Conservation (phyloP, 1,140 invertebrate species). For the Zaprionus ghesquierei region DNA sequence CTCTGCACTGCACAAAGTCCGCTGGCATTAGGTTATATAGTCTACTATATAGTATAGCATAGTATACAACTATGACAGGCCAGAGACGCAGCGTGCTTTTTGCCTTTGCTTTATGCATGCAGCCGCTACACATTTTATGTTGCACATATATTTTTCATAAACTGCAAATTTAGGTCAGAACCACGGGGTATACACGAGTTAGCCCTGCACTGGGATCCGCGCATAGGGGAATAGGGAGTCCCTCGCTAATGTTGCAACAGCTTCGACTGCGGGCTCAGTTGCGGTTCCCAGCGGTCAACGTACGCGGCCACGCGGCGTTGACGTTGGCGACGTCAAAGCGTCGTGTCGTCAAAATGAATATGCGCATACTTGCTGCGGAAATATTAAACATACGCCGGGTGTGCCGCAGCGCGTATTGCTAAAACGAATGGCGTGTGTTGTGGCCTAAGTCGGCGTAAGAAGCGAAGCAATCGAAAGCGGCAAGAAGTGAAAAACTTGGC, state of each 20-base stretch:
- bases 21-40: slow-evolving; percentile 19
- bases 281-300: slow-evolving; percentile 67
- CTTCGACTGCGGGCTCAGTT: slow-evolving; percentile 17
- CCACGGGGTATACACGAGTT: slow-evolving; percentile 52
- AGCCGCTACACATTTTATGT: slow-evolving; percentile 59
- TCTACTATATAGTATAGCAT: slow-evolving; percentile 56
- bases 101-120: slow-evolving; percentile 61
- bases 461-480: slow-evolving; percentile 6
- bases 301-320: slow-evolving; percentile 49
- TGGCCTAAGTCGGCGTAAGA: slow-evolving; percentile 35
- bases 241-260: slow-evolving; percentile 57
- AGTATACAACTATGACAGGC: slow-evolving; percentile 52
- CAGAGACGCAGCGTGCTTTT: slow-evolving; percentile 19
- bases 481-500: not conserved
- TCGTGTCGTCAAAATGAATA: slow-evolving; percentile 71
- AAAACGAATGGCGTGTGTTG: slow-evolving; percentile 18
- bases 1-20: slow-evolving; percentile 37
- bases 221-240: slow-evolving; percentile 20
- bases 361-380: slow-evolving; percentile 75
- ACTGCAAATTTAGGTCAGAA: slow-evolving; percentile 73
- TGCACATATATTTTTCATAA: slow-evolving; percentile 77
- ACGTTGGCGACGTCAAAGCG: slow-evolving; percentile 55
- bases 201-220: not conserved
- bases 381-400: slow-evolving; percentile 75
- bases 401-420: slow-evolving; percentile 48